Evolutionary conservation across 1,140 invertebrate species (phyloP).

Genomic region (Condylostylus longicornis): DNA sequence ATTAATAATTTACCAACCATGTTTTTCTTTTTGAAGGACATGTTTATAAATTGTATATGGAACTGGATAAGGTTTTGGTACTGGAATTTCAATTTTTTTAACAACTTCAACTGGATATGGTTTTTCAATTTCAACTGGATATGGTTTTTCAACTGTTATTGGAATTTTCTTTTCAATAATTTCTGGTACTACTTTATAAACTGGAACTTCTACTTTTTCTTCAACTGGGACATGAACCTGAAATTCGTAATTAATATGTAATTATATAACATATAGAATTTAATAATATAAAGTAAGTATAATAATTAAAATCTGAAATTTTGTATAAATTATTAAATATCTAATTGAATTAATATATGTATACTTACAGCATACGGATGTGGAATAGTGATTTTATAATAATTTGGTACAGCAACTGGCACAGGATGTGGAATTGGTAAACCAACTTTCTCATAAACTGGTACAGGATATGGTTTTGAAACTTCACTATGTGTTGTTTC

Average conservation of each 20-base stretch:
- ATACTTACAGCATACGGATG: slow-evolving; percentile 60
- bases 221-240: slow-evolving; percentile 50
- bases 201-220: slow-evolving; percentile 54
- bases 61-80: slow-evolving; percentile 62
- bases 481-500: slow-evolving; percentile 42
- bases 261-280: not conserved
- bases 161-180: slow-evolving; percentile 57
- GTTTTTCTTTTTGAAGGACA: slow-evolving; percentile 46
- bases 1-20: too few species aligned
- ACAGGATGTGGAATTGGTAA: slow-evolving; percentile 59
- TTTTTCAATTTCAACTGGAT: slow-evolving; percentile 59
- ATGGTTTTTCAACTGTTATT: slow-evolving; percentile 58
- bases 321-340: too few species aligned
- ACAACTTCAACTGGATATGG: slow-evolving; percentile 62
- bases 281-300: not conserved
- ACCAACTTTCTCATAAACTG: slow-evolving; percentile 58
- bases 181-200: slow-evolving; percentile 49
- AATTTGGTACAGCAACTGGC: slow-evolving; percentile 53
- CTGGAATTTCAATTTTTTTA: slow-evolving; percentile 58
- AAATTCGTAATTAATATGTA: too few species aligned
- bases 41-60: slow-evolving; percentile 69
- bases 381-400: slow-evolving; percentile 56
- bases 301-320: too few species aligned
- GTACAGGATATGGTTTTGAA: slow-evolving; percentile 52
- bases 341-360: slow-evolving; percentile 22